Evolutionary conservation across 2,888 invertebrate species (phyloP).

Genomic region (Sinelater perroti): DNA sequence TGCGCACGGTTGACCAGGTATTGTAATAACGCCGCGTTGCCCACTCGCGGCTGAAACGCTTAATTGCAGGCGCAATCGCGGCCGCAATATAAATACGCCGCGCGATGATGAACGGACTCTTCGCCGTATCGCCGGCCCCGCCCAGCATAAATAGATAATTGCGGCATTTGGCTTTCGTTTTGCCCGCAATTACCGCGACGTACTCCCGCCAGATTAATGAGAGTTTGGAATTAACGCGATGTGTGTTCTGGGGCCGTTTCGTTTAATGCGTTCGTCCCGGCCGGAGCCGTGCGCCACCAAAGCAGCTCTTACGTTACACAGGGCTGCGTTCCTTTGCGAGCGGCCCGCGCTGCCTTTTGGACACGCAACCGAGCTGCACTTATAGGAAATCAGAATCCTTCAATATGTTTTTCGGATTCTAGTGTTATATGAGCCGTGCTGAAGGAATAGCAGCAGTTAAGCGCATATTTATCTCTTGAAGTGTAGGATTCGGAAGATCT

Average conservation of each 20-base stretch:
- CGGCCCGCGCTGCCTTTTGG: neutral
- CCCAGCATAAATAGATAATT: constrained; percentile 47
- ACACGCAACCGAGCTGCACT: neutral
- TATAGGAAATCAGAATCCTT: neutral
- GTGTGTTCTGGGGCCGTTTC: constrained; percentile 30
- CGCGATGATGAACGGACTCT: constrained; percentile 44
- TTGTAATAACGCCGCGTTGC: constrained; percentile 11
- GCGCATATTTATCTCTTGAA: too few species aligned
- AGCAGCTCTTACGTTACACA: constrained; percentile 5
- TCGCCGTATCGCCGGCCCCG: constrained; percentile 42
- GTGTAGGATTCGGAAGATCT: too few species aligned
- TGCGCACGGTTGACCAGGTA: constrained; percentile 40
- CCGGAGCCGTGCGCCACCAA: constrained; percentile 5
- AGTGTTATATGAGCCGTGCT: too few species aligned
- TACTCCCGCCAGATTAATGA: constrained; percentile 41
- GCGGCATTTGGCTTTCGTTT: constrained; percentile 49
- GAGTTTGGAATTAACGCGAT: constrained; percentile 42
- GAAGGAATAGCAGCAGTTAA: too few species aligned
- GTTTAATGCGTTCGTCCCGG: constrained; percentile 33
- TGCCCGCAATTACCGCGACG: constrained; percentile 44
- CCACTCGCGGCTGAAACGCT: constrained; percentile 34
- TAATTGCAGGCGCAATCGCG: constrained; percentile 44
- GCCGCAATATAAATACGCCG: constrained; percentile 33
- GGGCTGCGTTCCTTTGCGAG: neutral
- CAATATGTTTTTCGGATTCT: neutral